A percentile compares a stretch with the other conserved stretches of the same genome.
Evolutionary conservation across 1,140 invertebrate species (phyloP).

Genomic region (Philopotamus ludificatus): DNA sequence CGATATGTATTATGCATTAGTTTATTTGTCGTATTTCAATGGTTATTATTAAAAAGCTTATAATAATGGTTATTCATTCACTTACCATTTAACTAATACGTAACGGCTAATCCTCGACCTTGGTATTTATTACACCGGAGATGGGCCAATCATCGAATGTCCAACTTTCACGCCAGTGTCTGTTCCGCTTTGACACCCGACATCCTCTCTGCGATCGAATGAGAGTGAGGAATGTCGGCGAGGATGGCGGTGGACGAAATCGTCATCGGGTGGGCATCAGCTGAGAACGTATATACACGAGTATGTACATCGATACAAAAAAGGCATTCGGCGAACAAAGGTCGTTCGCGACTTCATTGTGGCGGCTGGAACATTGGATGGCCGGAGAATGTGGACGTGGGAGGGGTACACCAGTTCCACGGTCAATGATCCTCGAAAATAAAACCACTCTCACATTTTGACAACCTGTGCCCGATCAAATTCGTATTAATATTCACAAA

Average conservation of each 20-base stretch:
- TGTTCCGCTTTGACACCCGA: background rate
- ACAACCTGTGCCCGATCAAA: background rate
- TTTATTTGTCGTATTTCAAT: too few relatives aligned
- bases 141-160: too few relatives aligned
- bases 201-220: too few relatives aligned
- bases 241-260: background rate
- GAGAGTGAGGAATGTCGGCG: background rate
- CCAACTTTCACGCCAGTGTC: background rate
- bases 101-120: too few relatives aligned
- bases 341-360: constrained; percentile 7
- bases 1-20: too few relatives aligned
- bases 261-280: background rate
- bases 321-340: constrained; percentile 5
- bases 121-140: too few relatives aligned
- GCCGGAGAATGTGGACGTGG: constrained; percentile 15
- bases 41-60: too few relatives aligned
- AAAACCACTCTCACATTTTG: constrained; percentile 27
- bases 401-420: constrained; percentile 4
- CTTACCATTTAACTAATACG: too few relatives aligned
- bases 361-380: background rate
- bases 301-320: too few relatives aligned
- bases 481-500: background rate
- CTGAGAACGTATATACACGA: too few relatives aligned
- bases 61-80: too few relatives aligned
- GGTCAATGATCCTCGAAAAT: constrained; percentile 11